Conservation (phyloP, 1,140 invertebrate species). For the Scaptomyza pallida region DNA sequence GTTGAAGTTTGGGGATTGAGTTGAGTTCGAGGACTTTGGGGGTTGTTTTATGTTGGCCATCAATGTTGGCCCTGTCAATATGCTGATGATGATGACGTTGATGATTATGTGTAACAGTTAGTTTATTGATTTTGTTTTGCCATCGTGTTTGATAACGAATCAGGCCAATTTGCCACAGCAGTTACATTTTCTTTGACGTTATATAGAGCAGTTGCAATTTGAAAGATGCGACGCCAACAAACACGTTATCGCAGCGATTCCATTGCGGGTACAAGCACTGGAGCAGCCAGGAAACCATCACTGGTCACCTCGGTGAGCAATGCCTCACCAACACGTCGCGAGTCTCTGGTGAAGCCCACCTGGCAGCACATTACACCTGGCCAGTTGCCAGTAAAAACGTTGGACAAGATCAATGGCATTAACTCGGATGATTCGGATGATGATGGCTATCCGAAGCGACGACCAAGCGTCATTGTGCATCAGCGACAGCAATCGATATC, state of each 20-base stretch:
- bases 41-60: slow-evolving; percentile 13
- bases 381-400: slow-evolving; percentile 74
- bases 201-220: neutral
- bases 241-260: slow-evolving; percentile 75
- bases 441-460: slow-evolving; percentile 73
- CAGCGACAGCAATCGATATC: slow-evolving; percentile 74
- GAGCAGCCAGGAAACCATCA: slow-evolving; percentile 53
- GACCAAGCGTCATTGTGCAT: slow-evolving; percentile 76
- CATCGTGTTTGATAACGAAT: slow-evolving; percentile 27
- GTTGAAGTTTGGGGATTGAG: slow-evolving; percentile 2
- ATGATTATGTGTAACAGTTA: slow-evolving; percentile 37
- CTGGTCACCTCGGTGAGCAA: slow-evolving; percentile 40
- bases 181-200: neutral
- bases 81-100: slow-evolving; percentile 13
- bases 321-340: slow-evolving; percentile 66
- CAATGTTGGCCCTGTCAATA: slow-evolving; percentile 13
- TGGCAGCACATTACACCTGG: slow-evolving; percentile 83
- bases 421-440: slow-evolving; percentile 75
- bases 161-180: slow-evolving; percentile 22
- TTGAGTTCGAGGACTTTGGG: neutral
- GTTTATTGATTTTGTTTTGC: slow-evolving; percentile 41
- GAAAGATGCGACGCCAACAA: slow-evolving; percentile 70
- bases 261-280: slow-evolving; percentile 56
- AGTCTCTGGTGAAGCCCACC: slow-evolving; percentile 81
- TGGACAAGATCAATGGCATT: slow-evolving; percentile 80